phyloP scores from a whole-genome alignment of 2,797 vertebrate species.

The Pagetopsis macropterus region DNA sequence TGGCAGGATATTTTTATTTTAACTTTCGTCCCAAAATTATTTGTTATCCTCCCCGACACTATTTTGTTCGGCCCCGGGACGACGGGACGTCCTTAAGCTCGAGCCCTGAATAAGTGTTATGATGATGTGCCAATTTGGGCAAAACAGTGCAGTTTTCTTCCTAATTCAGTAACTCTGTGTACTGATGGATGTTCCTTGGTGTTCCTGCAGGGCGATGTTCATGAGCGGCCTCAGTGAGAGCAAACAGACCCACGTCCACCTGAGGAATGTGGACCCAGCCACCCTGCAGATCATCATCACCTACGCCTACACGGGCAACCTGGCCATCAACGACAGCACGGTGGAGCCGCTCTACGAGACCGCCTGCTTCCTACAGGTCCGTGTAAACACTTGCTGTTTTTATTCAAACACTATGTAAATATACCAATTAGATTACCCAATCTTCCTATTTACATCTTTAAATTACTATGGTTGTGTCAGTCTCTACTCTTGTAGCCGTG shows the following conservation, averaged over 20 bases:
- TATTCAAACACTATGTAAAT: too few relatives aligned
- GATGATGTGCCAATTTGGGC: too few relatives aligned
- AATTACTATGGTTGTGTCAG: too few relatives aligned
- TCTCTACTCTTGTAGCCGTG: background rate
- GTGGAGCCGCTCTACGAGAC: constrained; percentile 99
- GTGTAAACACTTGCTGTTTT: constrained; percentile 6
- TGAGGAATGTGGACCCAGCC: constrained; percentile 94
- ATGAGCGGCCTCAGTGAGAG: constrained; percentile 98
- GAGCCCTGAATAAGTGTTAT: too few relatives aligned
- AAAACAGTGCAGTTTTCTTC: background rate
- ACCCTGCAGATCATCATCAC: constrained; percentile 96
- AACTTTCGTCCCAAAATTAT: too few relatives aligned
- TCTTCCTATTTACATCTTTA: too few relatives aligned
- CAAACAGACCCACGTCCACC: constrained; percentile 96
- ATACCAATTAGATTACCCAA: too few relatives aligned
- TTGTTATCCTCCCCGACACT: too few relatives aligned
- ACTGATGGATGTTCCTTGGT: background rate
- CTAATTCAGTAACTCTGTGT: background rate
- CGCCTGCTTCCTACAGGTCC: constrained; percentile 97
- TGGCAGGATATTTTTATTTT: too few relatives aligned
- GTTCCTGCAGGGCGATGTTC: constrained; percentile 95
- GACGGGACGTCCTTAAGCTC: too few relatives aligned
- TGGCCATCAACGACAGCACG: constrained; percentile 93
- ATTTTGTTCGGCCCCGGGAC: too few relatives aligned
- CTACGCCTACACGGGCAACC: constrained; percentile 97